These are phyloP conservation scores for Reticulitermes speratus DNA, from an alignment of 1,140 invertebrate species.

Conservation along the genomic window DNA sequence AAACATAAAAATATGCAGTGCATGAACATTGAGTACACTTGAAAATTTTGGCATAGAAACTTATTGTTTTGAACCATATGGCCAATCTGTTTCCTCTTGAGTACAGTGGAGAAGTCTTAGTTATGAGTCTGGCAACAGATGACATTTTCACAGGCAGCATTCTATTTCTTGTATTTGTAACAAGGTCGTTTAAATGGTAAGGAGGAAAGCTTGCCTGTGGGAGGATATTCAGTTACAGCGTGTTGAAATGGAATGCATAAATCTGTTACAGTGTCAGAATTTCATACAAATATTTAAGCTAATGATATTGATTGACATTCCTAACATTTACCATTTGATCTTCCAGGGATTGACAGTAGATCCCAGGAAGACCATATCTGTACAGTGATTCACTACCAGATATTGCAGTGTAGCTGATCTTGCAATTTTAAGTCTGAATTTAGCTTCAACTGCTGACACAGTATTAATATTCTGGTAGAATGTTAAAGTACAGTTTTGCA, in stretches of 20 bases:
- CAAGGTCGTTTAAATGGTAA: no score
- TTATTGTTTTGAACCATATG: background rate
- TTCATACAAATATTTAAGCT: background rate
- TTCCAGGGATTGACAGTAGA: background rate
- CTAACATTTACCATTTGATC: background rate
- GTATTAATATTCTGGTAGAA: background rate
- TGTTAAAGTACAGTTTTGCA: background rate
- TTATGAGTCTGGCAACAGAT: background rate
- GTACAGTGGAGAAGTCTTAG: background rate
- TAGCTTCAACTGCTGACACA: background rate
- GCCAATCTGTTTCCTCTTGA: background rate
- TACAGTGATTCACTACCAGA: background rate
- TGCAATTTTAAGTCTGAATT: no score
- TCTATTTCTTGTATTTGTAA: no score
- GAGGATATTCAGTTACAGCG: no score
- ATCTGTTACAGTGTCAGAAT: background rate
- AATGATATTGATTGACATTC: conserved; percentile 3
- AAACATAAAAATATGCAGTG: background rate
- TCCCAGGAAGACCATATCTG: background rate
- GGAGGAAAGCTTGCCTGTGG: no score
- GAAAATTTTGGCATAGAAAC: background rate
- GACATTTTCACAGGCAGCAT: no score
- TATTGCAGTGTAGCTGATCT: no score
- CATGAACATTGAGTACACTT: background rate
- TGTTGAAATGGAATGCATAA: background rate